phyloP scores from a whole-genome alignment of 2,797 vertebrate genomes.

The Acrossocheilus fasciatus region DNA sequence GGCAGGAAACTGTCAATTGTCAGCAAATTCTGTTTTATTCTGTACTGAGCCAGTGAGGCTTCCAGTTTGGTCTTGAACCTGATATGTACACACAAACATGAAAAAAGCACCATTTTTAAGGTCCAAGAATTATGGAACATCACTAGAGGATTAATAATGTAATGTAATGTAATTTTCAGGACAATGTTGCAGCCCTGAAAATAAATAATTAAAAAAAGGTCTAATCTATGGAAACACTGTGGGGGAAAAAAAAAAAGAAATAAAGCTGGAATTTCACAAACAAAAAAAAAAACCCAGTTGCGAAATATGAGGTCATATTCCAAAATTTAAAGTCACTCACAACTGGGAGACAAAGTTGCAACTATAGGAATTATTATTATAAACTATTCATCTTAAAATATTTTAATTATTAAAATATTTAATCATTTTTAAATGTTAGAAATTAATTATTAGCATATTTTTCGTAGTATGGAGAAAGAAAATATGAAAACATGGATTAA shows the following conservation, averaged over 20 bases:
- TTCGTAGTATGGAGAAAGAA: too few species aligned
- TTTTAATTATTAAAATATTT: too few species aligned
- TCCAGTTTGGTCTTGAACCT: conserved; percentile 91
- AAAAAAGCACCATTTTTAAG: conserved; percentile 5
- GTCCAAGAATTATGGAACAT: background rate
- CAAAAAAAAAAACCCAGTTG: background rate
- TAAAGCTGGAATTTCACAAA: background rate
- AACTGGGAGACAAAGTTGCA: background rate
- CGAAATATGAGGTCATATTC: background rate
- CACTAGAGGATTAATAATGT: background rate
- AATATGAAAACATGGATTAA: too few species aligned
- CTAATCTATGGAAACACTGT: background rate
- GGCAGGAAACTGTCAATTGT: conserved; percentile 85
- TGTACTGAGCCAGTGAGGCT: conserved; percentile 87
- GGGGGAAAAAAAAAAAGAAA: background rate
- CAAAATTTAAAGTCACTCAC: background rate
- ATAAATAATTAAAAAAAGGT: too few species aligned
- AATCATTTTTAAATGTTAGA: too few species aligned
- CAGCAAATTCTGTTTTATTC: conserved; percentile 85
- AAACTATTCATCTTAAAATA: too few species aligned
- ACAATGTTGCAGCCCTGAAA: background rate
- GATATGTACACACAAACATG: conserved; percentile 34
- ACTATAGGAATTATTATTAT: too few species aligned
- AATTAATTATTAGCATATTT: too few species aligned
- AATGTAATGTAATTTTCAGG: background rate